Evolutionary conservation across 2,888 invertebrate species (phyloP), one percentile per base, ranked within the genome.

Genomic region (Amitus sp.): DNA sequence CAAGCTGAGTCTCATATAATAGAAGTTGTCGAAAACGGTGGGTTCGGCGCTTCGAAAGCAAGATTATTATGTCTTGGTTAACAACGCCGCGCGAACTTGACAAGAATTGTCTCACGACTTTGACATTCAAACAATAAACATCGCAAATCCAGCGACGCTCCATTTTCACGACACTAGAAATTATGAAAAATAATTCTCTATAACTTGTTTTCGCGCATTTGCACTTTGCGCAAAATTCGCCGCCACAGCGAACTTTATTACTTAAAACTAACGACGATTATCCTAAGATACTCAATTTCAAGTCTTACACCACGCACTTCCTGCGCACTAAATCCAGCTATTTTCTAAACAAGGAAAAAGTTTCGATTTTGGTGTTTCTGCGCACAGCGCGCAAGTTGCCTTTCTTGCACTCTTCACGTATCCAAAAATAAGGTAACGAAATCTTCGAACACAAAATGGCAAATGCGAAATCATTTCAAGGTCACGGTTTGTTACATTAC

Each of bases 181-280:
- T 73, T 73, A 73, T 74, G 73, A 73, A 73, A 75, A 75, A 75
- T 75, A 73, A 67, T 69, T 63, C 65, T 70, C 70, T 70, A 69
- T 66, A 52, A 66, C 68, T 63, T 50, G 62, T 68, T 65, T 69
- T 66, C 68, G 73, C 74, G 72, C 68, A 68, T 72, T 62, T 66
- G 58, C 63, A 63, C 58, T 72, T 71, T 71, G 72, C 71, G 73
- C 69, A 60, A 69, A 66, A 68, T 71, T 62, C 57, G 57, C 57
- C 47, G 57, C 57, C 54, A 49, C 52, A 52, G 48, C 53, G 53
- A 54, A 50, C 49, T 49, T 27, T 62, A 53, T 62, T 28, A 51
- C 39, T 37, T 51, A 30, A 49, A 54, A 34, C 58, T 63, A 59
- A 63, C 58, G 19, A 55, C 55, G 45, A 46, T 49, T 55, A 54